phyloP scores from a whole-genome alignment of 2,113 vertebrate genomes.

The Sterna hirundo region DNA sequence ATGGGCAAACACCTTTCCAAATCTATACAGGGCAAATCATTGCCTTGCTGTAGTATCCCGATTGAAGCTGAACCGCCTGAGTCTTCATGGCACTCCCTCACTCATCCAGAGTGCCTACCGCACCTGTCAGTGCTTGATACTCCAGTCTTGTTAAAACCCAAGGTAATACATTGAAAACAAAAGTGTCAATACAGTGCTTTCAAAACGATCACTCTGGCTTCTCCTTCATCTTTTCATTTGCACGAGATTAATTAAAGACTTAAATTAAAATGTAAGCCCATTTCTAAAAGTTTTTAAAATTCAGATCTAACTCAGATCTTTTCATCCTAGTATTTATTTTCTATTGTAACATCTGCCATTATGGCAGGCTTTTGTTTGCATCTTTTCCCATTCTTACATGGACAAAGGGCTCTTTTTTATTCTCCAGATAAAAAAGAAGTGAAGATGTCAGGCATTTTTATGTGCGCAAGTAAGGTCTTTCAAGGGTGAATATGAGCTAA shows the following conservation, averaged over 20 bases:
- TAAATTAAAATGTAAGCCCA: background rate
- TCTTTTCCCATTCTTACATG: background rate
- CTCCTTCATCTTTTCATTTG: background rate
- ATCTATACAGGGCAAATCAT: background rate
- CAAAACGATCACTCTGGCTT: background rate
- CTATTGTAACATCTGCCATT: background rate
- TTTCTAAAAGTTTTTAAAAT: background rate
- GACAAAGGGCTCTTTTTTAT: background rate
- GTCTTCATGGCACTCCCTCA: background rate
- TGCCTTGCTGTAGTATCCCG: background rate
- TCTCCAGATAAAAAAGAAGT: background rate
- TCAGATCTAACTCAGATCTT: background rate
- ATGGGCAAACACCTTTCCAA: background rate
- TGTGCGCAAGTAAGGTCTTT: background rate
- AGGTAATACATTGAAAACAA: background rate
- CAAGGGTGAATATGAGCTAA: background rate
- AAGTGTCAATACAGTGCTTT: background rate
- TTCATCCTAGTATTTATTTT: background rate
- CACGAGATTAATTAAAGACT: background rate
- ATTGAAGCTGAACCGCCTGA: background rate
- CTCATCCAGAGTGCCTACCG: background rate
- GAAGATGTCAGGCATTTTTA: background rate
- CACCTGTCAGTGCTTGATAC: background rate
- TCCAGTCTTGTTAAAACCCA: background rate
- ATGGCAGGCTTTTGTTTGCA: constrained; percentile 6